Base-by-base conservation (phyloP, 2,113 vertebrate genomes). In the Pogonocichla stellata region DNA sequence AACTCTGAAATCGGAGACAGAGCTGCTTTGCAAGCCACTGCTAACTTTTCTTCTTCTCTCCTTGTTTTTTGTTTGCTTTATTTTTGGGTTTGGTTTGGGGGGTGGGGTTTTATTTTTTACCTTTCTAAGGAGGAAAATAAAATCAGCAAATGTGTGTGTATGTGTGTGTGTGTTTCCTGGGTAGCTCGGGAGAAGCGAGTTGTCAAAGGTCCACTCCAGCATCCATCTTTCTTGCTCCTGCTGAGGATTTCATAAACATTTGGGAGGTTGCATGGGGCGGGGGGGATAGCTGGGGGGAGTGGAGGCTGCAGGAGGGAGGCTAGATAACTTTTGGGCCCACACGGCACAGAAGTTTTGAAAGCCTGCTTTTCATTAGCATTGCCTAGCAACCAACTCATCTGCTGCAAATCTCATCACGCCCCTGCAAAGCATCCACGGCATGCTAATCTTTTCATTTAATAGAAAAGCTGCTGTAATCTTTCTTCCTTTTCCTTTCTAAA, bases 291-390 rank as follows among this genome's bases (percentile, higher is more conserved):
- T 73, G 42, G 43, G 69, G 73, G 64, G 75, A 69, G 45, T 28
- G 54, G 6, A 69, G 83, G 64, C 54, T 91, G 48, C 14, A 75
- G 92, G 87, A 77, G 83, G 86, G 90, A 94, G 92, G 91, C 77
- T 51, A 94, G 95, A 96, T 96, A 96, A 93, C 95, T 96, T 95
- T 64, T 80, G 65, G 96, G 80, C 94, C 95, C 96, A 83, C 86
- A 90, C 36, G 40, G 92, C 67, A 60, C 51, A 28, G 92, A 90
- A 95, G 92, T 95, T 97, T 96, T 90, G 86, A 75, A 97, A 96
- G 97, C 77, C 98, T 98, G 97, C 94, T 98, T 98, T 98, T 96
- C 97, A 98, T 98, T 98, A 98, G 94, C 36, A 84, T 96, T 25
- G n/a, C 98, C 96, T 96, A 92, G 97, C 97, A 98, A 98, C 97